Evolutionary conservation across 2,888 invertebrate genomes (phyloP).

Genomic region (Drosophila basisetae): DNA sequence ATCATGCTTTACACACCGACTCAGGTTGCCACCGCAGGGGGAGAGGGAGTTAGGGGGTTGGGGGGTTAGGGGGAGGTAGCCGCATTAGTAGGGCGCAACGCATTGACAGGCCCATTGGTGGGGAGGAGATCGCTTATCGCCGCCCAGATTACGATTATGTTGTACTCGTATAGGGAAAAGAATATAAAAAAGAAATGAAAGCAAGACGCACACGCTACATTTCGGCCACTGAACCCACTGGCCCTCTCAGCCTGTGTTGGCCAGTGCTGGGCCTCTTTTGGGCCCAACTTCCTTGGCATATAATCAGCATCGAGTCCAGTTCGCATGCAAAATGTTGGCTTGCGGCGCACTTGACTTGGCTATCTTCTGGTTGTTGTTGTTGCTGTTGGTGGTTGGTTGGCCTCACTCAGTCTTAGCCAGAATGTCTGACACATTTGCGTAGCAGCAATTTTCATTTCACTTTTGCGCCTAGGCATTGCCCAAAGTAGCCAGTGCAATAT

Average conservation of each 20-base stretch:
- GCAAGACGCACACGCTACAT: constrained; percentile 24
- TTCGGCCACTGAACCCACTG: constrained; percentile 65
- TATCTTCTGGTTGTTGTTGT: not conserved
- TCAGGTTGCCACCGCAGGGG: not conserved
- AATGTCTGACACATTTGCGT: constrained; percentile 34
- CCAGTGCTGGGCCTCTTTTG: constrained; percentile 7
- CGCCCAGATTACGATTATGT: constrained; percentile 67
- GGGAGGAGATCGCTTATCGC: constrained; percentile 76
- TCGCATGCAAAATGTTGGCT: constrained; percentile 35
- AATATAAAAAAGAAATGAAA: not conserved
- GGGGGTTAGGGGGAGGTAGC: constrained; percentile 32
- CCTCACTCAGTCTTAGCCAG: constrained; percentile 8
- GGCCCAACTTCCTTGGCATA: constrained; percentile 33
- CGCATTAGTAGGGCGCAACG: constrained; percentile 75
- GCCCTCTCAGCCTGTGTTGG: not conserved
- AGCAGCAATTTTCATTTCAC: constrained; percentile 76
- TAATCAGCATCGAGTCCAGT: constrained; percentile 51
- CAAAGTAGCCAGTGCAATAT: constrained; percentile 39
- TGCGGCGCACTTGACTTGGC: constrained; percentile 45
- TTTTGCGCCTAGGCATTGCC: constrained; percentile 50
- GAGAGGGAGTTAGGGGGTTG: constrained; percentile 23
- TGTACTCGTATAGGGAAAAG: constrained; percentile 55
- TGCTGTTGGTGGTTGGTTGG: not conserved
- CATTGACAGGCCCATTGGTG: constrained; percentile 68
- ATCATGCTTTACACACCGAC: constrained; percentile 71